Conservation (phyloP, 2,888 invertebrate genomes). For the Netelia melanura region DNA sequence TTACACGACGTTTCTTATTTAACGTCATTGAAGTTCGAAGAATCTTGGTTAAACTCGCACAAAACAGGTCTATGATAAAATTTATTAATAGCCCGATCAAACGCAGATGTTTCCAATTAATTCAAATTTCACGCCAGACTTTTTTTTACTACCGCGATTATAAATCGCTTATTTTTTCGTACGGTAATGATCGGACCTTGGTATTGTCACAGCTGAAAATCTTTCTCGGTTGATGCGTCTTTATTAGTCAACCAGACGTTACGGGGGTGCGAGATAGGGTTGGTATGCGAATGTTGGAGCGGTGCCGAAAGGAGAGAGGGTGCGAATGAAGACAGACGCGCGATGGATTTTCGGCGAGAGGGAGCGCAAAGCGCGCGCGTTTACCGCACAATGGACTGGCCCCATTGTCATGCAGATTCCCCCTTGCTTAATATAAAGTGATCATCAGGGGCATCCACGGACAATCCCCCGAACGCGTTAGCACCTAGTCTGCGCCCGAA, state of each 20-base stretch:
- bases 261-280: conserved; percentile 14
- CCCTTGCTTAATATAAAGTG: conserved; percentile 80
- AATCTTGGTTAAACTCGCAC: no score
- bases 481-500: conserved; percentile 64
- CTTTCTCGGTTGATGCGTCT: conserved; percentile 33
- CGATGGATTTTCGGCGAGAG: conserved; percentile 60
- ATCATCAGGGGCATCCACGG: conserved; percentile 77
- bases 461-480: conserved; percentile 78
- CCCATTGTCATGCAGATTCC: conserved; percentile 81
- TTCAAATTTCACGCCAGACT: no score
- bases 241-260: conserved; percentile 42
- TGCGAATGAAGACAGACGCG: conserved; percentile 70
- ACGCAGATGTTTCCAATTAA: no score
- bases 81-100: no score
- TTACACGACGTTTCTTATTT: no score
- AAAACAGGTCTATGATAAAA: no score
- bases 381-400: conserved; percentile 79
- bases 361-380: conserved; percentile 76
- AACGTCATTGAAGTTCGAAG: no score
- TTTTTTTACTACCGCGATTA: background rate
- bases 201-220: conserved; percentile 1
- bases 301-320: conserved; percentile 38
- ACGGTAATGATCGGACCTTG: conserved; percentile 41
- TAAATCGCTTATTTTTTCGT: conserved; percentile 25
- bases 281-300: conserved; percentile 20